phyloP scores from a whole-genome alignment of 2,113 vertebrate genomes.

The Eonycteris spelaea region DNA sequence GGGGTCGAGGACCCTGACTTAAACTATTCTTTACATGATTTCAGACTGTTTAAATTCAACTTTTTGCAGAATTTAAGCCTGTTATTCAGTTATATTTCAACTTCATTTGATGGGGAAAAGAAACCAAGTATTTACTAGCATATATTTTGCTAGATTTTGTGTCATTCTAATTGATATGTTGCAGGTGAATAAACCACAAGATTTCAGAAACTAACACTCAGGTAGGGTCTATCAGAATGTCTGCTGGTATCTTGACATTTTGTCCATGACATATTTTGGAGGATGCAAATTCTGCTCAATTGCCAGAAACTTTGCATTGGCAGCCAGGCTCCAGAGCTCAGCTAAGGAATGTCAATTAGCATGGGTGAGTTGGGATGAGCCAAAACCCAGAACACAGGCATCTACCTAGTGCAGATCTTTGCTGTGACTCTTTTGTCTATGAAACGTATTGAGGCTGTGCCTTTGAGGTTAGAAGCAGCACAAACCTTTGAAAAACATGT shows the following conservation, averaged over 20 bases:
- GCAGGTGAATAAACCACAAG: background rate
- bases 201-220: background rate
- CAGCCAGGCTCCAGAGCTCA: background rate
- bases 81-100: background rate
- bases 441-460: background rate
- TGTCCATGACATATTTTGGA: background rate
- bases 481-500: slow-evolving; percentile 38
- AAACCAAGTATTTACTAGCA: background rate
- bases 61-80: background rate
- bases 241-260: background rate
- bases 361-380: background rate
- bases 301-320: background rate
- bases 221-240: background rate
- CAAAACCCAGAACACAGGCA: background rate
- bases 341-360: background rate
- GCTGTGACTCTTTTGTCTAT: slow-evolving; percentile 8
- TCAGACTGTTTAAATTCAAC: background rate
- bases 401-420: background rate
- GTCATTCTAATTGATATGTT: background rate
- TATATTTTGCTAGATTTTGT: background rate
- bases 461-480: slow-evolving; percentile 31
- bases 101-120: too few relatives aligned
- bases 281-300: background rate
- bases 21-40: background rate
- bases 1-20: background rate